phyloP scores from a whole-genome alignment of 1,140 invertebrate species.

The Lasioglossum albipes region DNA sequence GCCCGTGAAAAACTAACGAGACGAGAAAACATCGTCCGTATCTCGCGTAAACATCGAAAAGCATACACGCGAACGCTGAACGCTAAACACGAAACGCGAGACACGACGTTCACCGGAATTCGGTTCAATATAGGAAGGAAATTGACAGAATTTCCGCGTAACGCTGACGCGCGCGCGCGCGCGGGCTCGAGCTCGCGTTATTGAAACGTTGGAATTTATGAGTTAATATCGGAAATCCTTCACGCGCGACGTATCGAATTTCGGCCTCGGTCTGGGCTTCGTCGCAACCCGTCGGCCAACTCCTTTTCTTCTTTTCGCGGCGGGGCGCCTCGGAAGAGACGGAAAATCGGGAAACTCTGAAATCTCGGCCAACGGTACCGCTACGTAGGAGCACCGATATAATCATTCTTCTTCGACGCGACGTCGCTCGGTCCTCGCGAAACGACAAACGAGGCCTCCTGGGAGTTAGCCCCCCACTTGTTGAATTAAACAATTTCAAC shows the following conservation, averaged over 20 bases:
- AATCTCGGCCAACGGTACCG: too few relatives aligned
- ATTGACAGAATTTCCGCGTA: constrained; percentile 26
- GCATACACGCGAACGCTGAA: not conserved
- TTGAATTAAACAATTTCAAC: too few relatives aligned
- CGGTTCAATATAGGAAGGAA: constrained; percentile 6
- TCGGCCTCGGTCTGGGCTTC: not conserved
- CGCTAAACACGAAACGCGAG: not conserved
- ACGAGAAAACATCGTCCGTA: not conserved
- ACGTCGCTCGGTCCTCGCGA: too few relatives aligned
- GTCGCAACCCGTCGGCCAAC: too few relatives aligned
- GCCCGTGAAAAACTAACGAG: too few relatives aligned
- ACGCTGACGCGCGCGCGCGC: not conserved
- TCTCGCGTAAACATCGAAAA: not conserved
- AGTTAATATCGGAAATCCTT: constrained; percentile 53
- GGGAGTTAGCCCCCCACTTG: too few relatives aligned
- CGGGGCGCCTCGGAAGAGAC: too few relatives aligned
- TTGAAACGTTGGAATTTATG: constrained; percentile 32
- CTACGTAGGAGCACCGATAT: too few relatives aligned
- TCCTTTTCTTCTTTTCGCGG: not conserved
- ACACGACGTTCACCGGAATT: not conserved
- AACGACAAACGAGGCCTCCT: too few relatives aligned
- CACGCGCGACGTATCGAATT: constrained; percentile 25
- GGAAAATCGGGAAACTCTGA: not conserved
- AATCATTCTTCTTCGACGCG: too few relatives aligned
- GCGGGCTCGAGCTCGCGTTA: not conserved